Evolutionary conservation across 2,797 vertebrate species (phyloP), one percentile per base, ranked within the genome.

Genomic region (Peromyscus attwateri): DNA sequence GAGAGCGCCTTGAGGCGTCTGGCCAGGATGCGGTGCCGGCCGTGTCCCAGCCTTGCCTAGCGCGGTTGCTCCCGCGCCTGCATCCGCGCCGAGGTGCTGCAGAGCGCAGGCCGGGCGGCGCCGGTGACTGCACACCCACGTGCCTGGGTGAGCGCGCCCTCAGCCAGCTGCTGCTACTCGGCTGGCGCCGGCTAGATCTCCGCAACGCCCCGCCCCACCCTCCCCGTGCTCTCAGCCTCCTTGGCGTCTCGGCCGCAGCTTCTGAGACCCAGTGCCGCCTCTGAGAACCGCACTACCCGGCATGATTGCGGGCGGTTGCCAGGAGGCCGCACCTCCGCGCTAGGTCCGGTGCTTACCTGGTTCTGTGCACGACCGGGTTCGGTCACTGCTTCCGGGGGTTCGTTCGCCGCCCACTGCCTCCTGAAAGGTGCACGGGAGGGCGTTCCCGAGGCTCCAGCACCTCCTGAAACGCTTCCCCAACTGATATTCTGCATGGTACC

Each of bases 131-230:
- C 92, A 93, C 94, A 85, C 95, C 97, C 97, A 97, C 92, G 97
- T 97, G 97, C 93, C 87, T 83, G 80, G 81, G 95, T 83, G 95
- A 95, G 97, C 97, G 96, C 81, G 92, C 88, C 96, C 89, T 91
- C 19, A 92, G 95, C 93, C 96, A 91, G 96, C 93, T 83, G 83
- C 92, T 21, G 95, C 89, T 66, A 11, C 66, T 29, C 1, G 25
- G 91, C 97, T 89, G 81, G 95, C 96, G 91, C 97, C 96, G 31
- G 92, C 46, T 17, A 95, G 89, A 57, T 90, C 95, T 97, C 95
- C 88, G 73, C 87, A 93, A 68, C 23, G 89, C 96, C 83, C 87
- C 96, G 89, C 96, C 83, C 87, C 96, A 64, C 96, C 97, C 96
- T 91, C 68, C 91, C 27, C 0, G 93, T 64, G 2, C 29, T 68